Evolutionary conservation across 2,888 invertebrate species (phyloP).

Genomic region (Ochropleura plecta): DNA sequence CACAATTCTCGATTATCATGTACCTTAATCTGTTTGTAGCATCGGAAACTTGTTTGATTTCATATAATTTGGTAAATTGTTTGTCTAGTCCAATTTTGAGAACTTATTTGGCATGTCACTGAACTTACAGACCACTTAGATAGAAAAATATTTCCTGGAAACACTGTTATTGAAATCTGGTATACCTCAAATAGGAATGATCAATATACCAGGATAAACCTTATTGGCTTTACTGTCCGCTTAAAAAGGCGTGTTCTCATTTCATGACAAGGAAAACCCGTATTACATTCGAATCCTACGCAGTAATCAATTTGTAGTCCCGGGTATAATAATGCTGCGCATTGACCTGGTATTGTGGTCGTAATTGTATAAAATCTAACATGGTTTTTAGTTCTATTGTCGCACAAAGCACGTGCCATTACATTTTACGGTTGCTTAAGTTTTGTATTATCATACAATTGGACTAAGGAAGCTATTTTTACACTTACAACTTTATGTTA

Average conservation of each 20-base stretch:
- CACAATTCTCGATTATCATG: slow-evolving; percentile 25
- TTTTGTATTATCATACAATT: slow-evolving; percentile 32
- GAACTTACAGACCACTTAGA: background rate
- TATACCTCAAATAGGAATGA: background rate
- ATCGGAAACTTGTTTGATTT: slow-evolving; percentile 23
- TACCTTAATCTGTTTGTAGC: slow-evolving; percentile 25
- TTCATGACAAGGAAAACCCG: slow-evolving; percentile 31
- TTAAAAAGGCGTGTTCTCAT: background rate
- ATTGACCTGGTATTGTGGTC: slow-evolving; percentile 19
- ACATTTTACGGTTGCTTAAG: slow-evolving; percentile 37
- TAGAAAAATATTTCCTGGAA: background rate
- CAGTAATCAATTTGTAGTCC: slow-evolving; percentile 21
- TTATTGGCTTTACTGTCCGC: background rate
- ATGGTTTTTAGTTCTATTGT: slow-evolving; percentile 46
- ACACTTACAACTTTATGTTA: background rate
- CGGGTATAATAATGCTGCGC: slow-evolving; percentile 16
- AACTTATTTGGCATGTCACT: slow-evolving; percentile 10
- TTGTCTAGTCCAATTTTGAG: slow-evolving; percentile 8
- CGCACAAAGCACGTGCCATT: slow-evolving; percentile 47
- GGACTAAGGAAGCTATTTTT: slow-evolving; percentile 3
- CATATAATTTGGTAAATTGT: slow-evolving; percentile 30
- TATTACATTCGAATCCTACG: slow-evolving; percentile 21
- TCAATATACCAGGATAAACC: background rate
- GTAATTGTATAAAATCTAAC: slow-evolving; percentile 37
- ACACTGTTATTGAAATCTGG: background rate